Conservation (phyloP, 2,797 vertebrate genomes). For the Pogoniulus pusillus region DNA sequence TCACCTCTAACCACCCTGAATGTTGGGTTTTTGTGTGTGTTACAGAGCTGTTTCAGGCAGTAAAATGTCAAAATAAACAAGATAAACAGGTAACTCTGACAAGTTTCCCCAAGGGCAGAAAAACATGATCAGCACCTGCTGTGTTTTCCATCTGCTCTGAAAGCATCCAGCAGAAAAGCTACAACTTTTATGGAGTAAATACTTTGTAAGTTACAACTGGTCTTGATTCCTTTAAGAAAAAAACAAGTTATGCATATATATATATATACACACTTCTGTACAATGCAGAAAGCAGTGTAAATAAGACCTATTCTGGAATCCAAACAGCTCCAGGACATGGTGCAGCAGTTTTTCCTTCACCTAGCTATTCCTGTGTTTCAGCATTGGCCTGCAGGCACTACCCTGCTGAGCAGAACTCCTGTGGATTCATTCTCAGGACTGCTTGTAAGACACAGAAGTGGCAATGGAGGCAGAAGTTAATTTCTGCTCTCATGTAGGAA, state of each 20-base stretch:
- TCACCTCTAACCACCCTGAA: not conserved
- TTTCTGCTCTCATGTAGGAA: not conserved
- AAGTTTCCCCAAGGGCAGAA: conserved; percentile 24
- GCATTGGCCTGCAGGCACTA: not conserved
- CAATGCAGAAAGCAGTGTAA: not conserved
- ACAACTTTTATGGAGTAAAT: not conserved
- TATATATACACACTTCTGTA: not conserved
- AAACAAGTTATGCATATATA: not conserved
- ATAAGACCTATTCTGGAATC: not conserved
- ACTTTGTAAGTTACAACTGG: not conserved
- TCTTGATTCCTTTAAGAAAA: not conserved
- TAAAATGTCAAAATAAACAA: conserved; percentile 44
- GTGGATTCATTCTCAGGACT: not conserved
- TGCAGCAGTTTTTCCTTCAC: not conserved
- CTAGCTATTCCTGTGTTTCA: not conserved
- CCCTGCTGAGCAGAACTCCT: not conserved
- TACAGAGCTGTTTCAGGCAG: conserved; percentile 5
- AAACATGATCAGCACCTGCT: conserved; percentile 15
- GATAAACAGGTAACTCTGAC: conserved; percentile 36
- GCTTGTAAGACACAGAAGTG: not conserved
- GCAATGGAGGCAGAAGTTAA: not conserved
- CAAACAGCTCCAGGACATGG: not conserved
- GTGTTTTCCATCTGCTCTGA: not conserved
- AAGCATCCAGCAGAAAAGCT: not conserved
- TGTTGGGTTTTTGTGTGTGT: not conserved